Evolutionary conservation across 2,113 vertebrate species (phyloP), one percentile per base, ranked within the genome.

Genomic region (Polypterus senegalus): DNA sequence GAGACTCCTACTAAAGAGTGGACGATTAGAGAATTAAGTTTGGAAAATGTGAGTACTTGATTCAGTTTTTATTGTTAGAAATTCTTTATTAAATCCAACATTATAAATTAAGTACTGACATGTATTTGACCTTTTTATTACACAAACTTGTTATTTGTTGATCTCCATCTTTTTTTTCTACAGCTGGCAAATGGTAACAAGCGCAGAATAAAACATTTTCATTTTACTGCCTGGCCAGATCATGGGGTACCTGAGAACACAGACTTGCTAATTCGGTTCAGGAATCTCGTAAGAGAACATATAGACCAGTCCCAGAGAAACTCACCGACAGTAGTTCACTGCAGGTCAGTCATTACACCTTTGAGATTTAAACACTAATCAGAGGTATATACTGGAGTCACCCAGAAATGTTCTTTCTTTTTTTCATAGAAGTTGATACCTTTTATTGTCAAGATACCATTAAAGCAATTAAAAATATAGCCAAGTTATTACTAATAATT

Each of bases 151-250:
- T 52, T 27, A 27, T 27, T 27, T 27, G 10, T 52, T 8, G 51
- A 7, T 10, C 4, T 52, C 51, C 51, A 52, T 10, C 3, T 52
- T 52, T 52, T 52, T 52, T 61, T 67, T 4, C 62, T 59, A 57
- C 74, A 97, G 93, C 70, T 76, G 45, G 79, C 83, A 67, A 81
- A 73, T 2, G 56, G 73, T 0, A 86, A 89, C 70, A 84, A 79
- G 11, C 91, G 90, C 60, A 76, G 77, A 0, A 80, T 98, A 59
- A 82, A 88, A 7, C 95, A 94, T 70, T 95, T 98, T 76, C 95
- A 97, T 71, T 98, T 97, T 76, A 93, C 92, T 9, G 91, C 93
- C 63, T 98, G 95, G 95, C 95, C 95, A 0, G 94, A 98, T 74
- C 92, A 95, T 0, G 94, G 93, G 0, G 94, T 95, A 64, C 94